These are phyloP conservation scores for Eptesicus fuscus DNA, from an alignment of 2,113 vertebrate species.

Conservation along the genomic window DNA sequence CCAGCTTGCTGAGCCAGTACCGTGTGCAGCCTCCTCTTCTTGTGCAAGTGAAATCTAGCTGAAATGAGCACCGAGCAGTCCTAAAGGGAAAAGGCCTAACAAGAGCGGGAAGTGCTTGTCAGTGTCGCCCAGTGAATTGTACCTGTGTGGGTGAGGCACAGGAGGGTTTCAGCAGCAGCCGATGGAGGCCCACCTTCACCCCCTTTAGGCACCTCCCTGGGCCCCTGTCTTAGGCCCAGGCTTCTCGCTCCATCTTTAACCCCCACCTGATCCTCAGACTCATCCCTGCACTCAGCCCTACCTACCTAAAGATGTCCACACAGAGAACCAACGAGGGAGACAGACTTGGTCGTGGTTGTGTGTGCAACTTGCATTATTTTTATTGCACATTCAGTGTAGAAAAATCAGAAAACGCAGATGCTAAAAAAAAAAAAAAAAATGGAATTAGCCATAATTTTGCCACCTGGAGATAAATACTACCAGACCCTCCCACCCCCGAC, in stretches of 20 bases:
- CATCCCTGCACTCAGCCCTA: neutral
- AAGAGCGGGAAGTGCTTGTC: neutral
- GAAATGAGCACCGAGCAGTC: neutral
- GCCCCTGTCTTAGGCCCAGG: neutral
- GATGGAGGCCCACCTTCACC: neutral
- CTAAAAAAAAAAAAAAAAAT: neutral
- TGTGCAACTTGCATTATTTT: neutral
- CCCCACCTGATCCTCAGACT: neutral
- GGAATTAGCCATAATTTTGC: constrained; percentile 58
- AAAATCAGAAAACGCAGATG: constrained; percentile 45
- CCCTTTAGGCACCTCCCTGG: neutral
- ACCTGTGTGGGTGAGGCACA: neutral
- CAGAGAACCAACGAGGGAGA: neutral
- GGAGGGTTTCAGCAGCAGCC: neutral
- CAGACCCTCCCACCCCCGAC: constrained; percentile 13
- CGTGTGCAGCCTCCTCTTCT: neutral
- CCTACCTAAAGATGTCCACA: neutral
- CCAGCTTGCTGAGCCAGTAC: neutral
- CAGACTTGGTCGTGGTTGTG: neutral
- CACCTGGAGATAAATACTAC: constrained; percentile 51
- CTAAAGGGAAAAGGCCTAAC: neutral
- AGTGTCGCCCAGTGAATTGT: neutral
- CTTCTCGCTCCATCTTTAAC: neutral
- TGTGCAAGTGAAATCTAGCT: neutral
- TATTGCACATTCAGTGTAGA: neutral